phyloP scores from a whole-genome alignment of 1,140 invertebrate species.

The Aphidius ervi region DNA sequence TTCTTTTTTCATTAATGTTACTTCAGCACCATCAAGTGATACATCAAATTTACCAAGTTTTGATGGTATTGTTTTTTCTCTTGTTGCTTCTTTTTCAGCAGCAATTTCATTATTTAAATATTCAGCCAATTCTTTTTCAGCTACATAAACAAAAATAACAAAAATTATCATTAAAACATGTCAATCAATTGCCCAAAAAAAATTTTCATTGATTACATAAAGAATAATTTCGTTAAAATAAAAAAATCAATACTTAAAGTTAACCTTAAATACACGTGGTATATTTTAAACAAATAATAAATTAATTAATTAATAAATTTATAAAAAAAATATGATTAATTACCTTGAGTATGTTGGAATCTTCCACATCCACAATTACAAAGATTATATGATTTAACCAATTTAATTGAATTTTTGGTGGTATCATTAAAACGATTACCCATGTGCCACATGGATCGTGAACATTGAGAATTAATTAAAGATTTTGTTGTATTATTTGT shows the following conservation, averaged over 20 bases:
- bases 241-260: neutral
- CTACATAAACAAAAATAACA: conserved; percentile 48
- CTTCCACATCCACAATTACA: conserved; percentile 63
- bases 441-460: conserved; percentile 67
- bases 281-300: neutral
- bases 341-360: conserved; percentile 68
- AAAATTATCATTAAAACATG: conserved; percentile 14
- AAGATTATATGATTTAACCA: conserved; percentile 48
- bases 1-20: conserved; percentile 68
- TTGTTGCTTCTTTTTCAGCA: conserved; percentile 78
- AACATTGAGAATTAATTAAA: conserved; percentile 58
- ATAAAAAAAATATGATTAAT: conserved; percentile 46
- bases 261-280: conserved; percentile 1
- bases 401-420: conserved; percentile 28
- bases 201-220: too few relatives aligned
- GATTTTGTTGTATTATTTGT: conserved; percentile 49
- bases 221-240: too few relatives aligned
- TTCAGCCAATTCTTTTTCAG: conserved; percentile 79
- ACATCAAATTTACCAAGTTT: conserved; percentile 76
- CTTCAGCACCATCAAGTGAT: conserved; percentile 70
- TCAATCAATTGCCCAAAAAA: neutral
- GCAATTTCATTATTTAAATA: conserved; percentile 86
- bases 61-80: conserved; percentile 68
- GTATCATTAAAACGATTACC: conserved; percentile 47
- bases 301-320: conserved; percentile 19